Percentiles rank a stretch among this genome's conserved stretches.
phyloP scores from a whole-genome alignment of 2,888 invertebrate species.

The Clusia tigrina region DNA sequence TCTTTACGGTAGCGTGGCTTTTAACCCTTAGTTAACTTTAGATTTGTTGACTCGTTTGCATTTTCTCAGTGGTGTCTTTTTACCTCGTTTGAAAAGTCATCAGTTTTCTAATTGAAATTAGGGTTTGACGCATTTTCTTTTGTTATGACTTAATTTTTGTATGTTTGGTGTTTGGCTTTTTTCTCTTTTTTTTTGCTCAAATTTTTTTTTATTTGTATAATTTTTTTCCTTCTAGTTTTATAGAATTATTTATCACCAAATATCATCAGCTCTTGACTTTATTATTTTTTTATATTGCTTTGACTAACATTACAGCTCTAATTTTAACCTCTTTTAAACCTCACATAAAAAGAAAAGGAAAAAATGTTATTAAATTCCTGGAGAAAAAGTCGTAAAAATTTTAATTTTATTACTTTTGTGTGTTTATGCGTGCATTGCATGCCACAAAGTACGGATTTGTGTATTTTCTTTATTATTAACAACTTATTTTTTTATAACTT shows the following conservation, averaged over 20 bases:
- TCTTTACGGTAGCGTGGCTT: neutral
- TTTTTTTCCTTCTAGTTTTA: too few relatives aligned
- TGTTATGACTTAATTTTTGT: too few relatives aligned
- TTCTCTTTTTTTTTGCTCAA: too few relatives aligned
- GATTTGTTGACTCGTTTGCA: neutral
- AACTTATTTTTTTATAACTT: neutral
- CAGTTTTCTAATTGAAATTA: neutral
- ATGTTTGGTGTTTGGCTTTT: too few relatives aligned
- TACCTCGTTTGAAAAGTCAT: neutral
- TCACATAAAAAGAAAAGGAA: neutral
- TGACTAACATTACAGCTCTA: conserved; percentile 19
- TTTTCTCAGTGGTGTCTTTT: neutral
- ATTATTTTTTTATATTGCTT: conserved; percentile 11
- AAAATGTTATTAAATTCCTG: conserved; percentile 26
- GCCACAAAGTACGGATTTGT: conserved; percentile 7
- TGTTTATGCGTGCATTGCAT: conserved; percentile 11
- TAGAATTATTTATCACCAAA: conserved; percentile 23
- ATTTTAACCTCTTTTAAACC: conserved; percentile 24
- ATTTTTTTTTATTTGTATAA: too few relatives aligned
- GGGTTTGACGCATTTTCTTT: neutral
- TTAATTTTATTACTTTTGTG: conserved; percentile 33
- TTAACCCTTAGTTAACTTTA: neutral
- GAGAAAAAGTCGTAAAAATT: conserved; percentile 34
- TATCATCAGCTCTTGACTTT: conserved; percentile 24
- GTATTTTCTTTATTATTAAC: conserved; percentile 1